These are phyloP conservation scores for Clarias laeviceps DNA, from an alignment of 2,797 vertebrate genomes.

Conservation along the genomic window DNA sequence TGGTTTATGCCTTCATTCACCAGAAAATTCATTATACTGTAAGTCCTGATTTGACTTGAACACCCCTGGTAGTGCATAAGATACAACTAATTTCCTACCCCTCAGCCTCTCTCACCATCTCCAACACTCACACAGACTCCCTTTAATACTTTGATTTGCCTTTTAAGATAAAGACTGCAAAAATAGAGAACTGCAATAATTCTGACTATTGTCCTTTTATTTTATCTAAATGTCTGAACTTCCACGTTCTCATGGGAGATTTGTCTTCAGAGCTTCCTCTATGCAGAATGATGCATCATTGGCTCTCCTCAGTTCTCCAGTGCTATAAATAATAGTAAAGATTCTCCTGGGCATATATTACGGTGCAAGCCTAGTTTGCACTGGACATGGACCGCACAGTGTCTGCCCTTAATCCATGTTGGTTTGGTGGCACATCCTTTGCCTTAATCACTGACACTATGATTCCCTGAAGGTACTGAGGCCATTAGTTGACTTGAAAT, in stretches of 20 bases:
- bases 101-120: neutral
- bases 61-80: too few species aligned
- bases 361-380: slow-evolving; percentile 19
- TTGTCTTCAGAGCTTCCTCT: neutral
- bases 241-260: neutral
- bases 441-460: slow-evolving; percentile 54
- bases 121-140: neutral
- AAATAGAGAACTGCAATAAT: slow-evolving; percentile 33
- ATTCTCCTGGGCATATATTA: slow-evolving; percentile 38
- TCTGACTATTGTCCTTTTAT: slow-evolving; percentile 5
- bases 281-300: slow-evolving; percentile 27
- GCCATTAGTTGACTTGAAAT: slow-evolving; percentile 57
- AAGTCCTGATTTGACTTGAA: too few species aligned
- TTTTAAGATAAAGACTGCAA: slow-evolving; percentile 10
- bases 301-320: slow-evolving; percentile 4
- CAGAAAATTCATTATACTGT: too few species aligned
- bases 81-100: too few species aligned
- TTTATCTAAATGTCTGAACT: slow-evolving; percentile 30
- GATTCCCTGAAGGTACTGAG: slow-evolving; percentile 50
- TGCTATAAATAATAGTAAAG: slow-evolving; percentile 41
- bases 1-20: too few species aligned
- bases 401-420: slow-evolving; percentile 49
- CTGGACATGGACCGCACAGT: slow-evolving; percentile 26
- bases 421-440: slow-evolving; percentile 38
- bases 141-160: slow-evolving; percentile 23